Percentiles rank a stretch among this genome's conserved stretches.
Conservation (phyloP, 2,888 invertebrate species). For the Tortricodes alternella region DNA sequence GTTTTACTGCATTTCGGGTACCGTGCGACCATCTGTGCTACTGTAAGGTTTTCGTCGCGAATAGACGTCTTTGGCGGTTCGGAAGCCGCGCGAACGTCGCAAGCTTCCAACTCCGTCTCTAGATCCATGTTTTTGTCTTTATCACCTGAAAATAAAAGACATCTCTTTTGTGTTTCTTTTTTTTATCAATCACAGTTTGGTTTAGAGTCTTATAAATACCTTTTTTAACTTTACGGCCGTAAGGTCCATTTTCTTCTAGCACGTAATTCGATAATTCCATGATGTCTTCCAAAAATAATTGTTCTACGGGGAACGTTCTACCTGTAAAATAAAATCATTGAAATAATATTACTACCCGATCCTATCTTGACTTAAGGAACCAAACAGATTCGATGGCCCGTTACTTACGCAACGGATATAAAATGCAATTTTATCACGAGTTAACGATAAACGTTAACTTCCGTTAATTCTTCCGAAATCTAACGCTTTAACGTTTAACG, state of each 20-base stretch:
- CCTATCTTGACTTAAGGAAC: no score
- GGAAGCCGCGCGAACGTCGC: constrained; percentile 81
- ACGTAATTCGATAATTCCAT: constrained; percentile 83
- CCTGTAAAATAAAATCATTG: constrained; percentile 57
- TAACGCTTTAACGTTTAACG: no score
- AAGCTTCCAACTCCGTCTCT: constrained; percentile 85
- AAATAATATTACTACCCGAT: background rate
- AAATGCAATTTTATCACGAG: no score
- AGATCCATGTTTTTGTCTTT: constrained; percentile 76
- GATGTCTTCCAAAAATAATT: constrained; percentile 91
- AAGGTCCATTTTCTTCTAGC: constrained; percentile 79
- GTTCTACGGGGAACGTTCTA: constrained; percentile 92
- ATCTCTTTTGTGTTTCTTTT: background rate
- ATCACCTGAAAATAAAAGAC: constrained; percentile 50
- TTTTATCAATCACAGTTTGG: background rate
- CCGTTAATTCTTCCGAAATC: no score
- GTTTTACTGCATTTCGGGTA: constrained; percentile 84
- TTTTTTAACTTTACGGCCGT: constrained; percentile 85
- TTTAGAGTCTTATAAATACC: constrained; percentile 48
- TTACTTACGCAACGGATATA: no score
- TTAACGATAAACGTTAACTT: no score
- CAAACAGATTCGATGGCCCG: no score
- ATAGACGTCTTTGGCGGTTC: constrained; percentile 84
- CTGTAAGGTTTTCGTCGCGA: constrained; percentile 87
- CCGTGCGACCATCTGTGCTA: constrained; percentile 86